Conservation (phyloP, 2,888 invertebrate genomes). For the Papilio gigon region DNA sequence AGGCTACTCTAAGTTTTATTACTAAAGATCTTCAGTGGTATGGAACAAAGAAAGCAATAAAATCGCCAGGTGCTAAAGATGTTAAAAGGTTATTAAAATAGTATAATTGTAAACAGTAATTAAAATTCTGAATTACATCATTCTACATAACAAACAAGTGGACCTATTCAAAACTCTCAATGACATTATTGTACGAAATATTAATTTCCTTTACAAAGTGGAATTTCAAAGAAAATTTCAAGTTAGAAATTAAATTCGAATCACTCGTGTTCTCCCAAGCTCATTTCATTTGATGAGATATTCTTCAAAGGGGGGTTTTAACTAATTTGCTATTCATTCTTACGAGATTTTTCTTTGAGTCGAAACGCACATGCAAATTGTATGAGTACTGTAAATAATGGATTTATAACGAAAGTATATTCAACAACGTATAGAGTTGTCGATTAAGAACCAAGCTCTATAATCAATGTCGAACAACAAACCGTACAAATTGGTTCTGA, state of each 20-base stretch:
- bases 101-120: neutral
- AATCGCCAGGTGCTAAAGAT: neutral
- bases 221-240: conserved; percentile 26
- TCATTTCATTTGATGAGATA: conserved; percentile 31
- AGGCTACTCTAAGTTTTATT: no score
- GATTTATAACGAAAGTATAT: no score
- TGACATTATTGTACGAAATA: conserved; percentile 25
- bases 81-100: neutral
- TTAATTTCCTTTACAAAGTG: conserved; percentile 24
- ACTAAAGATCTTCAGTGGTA: no score
- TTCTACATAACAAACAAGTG: neutral
- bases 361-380: neutral
- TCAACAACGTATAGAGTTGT: no score
- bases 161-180: neutral
- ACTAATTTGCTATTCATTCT: conserved; percentile 29
- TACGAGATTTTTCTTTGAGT: neutral
- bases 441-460: no score
- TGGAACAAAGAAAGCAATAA: neutral
- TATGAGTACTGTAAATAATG: no score
- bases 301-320: conserved; percentile 22
- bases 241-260: conserved; percentile 36
- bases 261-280: conserved; percentile 28
- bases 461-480: no score
- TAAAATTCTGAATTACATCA: neutral
- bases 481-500: no score